phyloP scores from a whole-genome alignment of 2,888 invertebrate genomes.

The Ptychoptera contaminata region DNA sequence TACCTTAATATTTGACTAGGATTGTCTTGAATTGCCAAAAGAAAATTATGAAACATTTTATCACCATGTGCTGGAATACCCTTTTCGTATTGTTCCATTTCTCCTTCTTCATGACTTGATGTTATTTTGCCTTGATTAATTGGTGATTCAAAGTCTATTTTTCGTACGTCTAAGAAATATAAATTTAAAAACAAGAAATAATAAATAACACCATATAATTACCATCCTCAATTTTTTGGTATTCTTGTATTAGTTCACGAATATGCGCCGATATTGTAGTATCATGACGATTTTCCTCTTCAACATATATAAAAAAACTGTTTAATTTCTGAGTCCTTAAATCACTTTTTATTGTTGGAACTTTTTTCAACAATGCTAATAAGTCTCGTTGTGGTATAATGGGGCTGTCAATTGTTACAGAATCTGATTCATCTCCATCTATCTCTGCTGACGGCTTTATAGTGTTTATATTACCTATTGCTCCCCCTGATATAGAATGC shows the following conservation, averaged over 20 bases:
- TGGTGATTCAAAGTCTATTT: too few relatives aligned
- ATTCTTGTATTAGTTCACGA: constrained; percentile 43
- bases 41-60: constrained; percentile 62
- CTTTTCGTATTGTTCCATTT: constrained; percentile 63
- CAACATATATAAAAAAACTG: constrained; percentile 42
- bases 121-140: constrained; percentile 15
- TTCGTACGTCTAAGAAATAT: background rate
- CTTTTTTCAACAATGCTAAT: constrained; percentile 52
- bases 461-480: constrained; percentile 38
- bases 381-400: constrained; percentile 53
- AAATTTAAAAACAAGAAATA: constrained; percentile 4
- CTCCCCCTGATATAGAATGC: constrained; percentile 25
- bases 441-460: constrained; percentile 59
- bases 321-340: constrained; percentile 32
- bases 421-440: constrained; percentile 67
- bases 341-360: constrained; percentile 26
- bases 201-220: constrained; percentile 1
- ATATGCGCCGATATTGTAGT: constrained; percentile 38
- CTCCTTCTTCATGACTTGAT: constrained; percentile 13
- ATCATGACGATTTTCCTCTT: constrained; percentile 37
- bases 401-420: constrained; percentile 62
- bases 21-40: constrained; percentile 53
- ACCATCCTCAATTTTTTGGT: constrained; percentile 36
- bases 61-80: constrained; percentile 67
- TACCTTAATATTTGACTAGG: constrained; percentile 75